Percentiles rank a stretch among this genome's conserved stretches.
phyloP scores from a whole-genome alignment of 2,113 vertebrate genomes.

The Xenopus borealis region DNA sequence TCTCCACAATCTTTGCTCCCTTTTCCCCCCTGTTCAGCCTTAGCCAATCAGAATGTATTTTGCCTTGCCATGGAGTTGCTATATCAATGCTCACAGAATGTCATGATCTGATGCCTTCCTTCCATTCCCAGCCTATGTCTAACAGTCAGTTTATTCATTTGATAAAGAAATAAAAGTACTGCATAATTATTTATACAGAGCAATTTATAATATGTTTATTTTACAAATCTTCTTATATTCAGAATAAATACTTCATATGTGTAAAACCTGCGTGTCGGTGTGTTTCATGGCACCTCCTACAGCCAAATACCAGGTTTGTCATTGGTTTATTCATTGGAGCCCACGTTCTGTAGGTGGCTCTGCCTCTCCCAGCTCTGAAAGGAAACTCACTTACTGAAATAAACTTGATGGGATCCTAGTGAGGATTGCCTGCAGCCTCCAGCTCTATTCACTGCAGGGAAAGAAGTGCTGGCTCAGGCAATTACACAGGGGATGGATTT shows the following conservation, averaged over 20 bases:
- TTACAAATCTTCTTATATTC: constrained; percentile 82
- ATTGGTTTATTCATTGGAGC: too few relatives aligned
- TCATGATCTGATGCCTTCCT: constrained; percentile 55
- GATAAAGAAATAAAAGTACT: constrained; percentile 61
- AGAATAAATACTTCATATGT: constrained; percentile 80
- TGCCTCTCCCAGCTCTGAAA: too few relatives aligned
- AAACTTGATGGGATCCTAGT: too few relatives aligned
- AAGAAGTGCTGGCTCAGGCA: too few relatives aligned
- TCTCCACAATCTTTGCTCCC: too few relatives aligned
- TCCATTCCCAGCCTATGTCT: constrained; percentile 67
- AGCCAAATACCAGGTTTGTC: too few relatives aligned
- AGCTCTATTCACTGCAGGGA: too few relatives aligned
- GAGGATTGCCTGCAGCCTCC: too few relatives aligned
- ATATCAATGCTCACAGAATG: constrained; percentile 44
- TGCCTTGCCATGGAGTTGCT: constrained; percentile 49
- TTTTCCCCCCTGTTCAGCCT: constrained; percentile 16
- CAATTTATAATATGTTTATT: constrained; percentile 77
- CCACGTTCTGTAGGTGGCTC: too few relatives aligned
- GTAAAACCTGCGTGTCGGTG: constrained; percentile 23
- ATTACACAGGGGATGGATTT: too few relatives aligned
- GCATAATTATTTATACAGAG: constrained; percentile 85
- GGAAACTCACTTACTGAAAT: too few relatives aligned
- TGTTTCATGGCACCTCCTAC: neutral
- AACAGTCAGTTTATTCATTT: constrained; percentile 66
- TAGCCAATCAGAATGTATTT: constrained; percentile 59